Evolutionary conservation across 2,113 vertebrate genomes (phyloP).

Genomic region (Nycticebus coucang): DNA sequence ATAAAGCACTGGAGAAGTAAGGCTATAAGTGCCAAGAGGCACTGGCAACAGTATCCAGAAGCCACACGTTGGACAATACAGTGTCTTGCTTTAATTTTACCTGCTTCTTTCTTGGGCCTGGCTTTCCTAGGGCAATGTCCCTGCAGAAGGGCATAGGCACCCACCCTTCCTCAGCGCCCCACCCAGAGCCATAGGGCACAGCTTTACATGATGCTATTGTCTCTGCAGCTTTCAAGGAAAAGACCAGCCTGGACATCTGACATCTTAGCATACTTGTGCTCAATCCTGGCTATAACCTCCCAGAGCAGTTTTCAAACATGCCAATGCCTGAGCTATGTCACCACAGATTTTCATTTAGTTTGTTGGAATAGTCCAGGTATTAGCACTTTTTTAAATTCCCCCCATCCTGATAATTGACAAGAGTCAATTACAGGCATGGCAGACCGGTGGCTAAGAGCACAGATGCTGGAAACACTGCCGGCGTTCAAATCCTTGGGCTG

Average conservation of each 20-base stretch:
- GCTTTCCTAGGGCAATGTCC: neutral
- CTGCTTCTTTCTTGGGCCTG: neutral
- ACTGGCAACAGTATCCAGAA: no score
- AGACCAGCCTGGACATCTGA: neutral
- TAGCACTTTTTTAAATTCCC: no score
- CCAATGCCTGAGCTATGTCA: rapidly evolving
- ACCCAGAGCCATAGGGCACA: rapidly evolving
- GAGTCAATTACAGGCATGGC: neutral
- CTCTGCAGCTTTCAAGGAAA: neutral
- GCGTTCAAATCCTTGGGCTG: neutral
- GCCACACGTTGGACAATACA: neutral
- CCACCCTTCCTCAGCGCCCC: neutral
- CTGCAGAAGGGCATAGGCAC: neutral
- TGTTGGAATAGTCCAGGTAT: neutral
- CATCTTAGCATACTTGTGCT: neutral
- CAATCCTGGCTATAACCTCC: neutral
- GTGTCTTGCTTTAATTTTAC: neutral
- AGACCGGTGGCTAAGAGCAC: neutral
- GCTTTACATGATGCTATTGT: neutral
- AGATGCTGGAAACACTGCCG: neutral
- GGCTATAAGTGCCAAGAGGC: neutral
- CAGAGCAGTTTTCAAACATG: neutral
- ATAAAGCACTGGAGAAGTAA: neutral
- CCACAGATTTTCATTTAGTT: neutral
- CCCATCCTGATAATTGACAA: neutral